Evolutionary conservation across 2,888 invertebrate species (phyloP), one percentile per base, ranked within the genome.

Genomic region (Epistrophella euchroma): DNA sequence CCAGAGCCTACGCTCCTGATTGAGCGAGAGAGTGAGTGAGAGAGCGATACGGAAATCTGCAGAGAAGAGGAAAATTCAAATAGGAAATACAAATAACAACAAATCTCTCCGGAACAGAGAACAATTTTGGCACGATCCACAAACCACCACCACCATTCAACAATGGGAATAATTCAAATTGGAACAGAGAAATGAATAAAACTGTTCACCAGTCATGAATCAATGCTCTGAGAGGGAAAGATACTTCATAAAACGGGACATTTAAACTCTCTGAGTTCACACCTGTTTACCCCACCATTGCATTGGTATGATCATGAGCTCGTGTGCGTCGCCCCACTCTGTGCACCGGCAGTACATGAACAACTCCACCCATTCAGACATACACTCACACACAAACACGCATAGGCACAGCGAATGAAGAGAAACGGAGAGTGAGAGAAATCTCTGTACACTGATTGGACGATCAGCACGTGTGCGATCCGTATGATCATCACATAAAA

Each of bases 381-480:
- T 50, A 74, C 58, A 43, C 10, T 43, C 50, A 60, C 66, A 60
- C 62, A 73, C 22, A 43, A 28, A 22, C 47, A 19, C 35, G 13
- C 37, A 40, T 28, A 35, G 3, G 0, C 22, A 15, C 45, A 45
- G 28, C 19, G 40, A 70, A 47, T 25, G 32, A 58, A 22, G 62
- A 84, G 68, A 66, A 19, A 77, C 50, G 68, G 74, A 73, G 82
- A 66, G 47, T 52, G 52, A 58, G 28, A 58, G 52, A 81, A 87
- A 87, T 83, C 83, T 83, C 78, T 75, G 78, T 68, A 68, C 58
- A 66, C 72, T 74, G 86, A 88, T 88, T 88, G 88, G 88, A 75
- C 81, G 88, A 83, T 70, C 82, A 76, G 82, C 87, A 88, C 88
- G 88, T 88, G 83, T 76, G 77, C 78, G 76, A 80, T 68, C 79